A percentile compares a stretch with the other conserved stretches of the same genome.
Evolutionary conservation across 2,888 invertebrate genomes (phyloP).

Genomic region (Glyphotaelius pellucidus): DNA sequence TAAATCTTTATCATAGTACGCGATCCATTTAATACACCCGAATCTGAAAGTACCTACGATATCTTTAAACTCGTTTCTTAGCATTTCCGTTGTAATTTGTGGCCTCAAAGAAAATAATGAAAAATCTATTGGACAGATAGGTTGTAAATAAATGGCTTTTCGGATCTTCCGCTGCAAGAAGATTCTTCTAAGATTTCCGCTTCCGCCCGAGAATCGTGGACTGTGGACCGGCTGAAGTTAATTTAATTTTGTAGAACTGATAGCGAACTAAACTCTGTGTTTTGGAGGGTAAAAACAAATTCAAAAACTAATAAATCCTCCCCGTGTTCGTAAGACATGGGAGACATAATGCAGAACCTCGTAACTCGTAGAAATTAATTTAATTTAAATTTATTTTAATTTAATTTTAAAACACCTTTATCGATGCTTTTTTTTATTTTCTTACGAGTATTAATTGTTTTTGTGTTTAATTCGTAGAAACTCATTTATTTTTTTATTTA

Average conservation of each 20-base stretch:
- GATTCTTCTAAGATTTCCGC: conserved; percentile 26
- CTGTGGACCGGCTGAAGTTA: conserved; percentile 45
- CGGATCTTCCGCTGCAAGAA: neutral
- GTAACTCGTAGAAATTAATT: neutral
- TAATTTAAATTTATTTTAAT: too few relatives aligned
- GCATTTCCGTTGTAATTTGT: neutral
- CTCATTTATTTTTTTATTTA: too few relatives aligned
- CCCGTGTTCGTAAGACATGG: conserved; percentile 30
- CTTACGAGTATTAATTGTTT: too few relatives aligned
- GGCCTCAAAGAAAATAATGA: neutral
- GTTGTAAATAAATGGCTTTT: neutral
- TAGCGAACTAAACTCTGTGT: conserved; percentile 55
- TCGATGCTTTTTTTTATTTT: too few relatives aligned
- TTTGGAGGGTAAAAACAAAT: conserved; percentile 59
- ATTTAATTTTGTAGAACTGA: conserved; percentile 59
- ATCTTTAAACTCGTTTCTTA: neutral
- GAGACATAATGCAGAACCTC: neutral
- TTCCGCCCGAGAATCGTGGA: conserved; percentile 14
- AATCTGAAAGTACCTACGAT: neutral
- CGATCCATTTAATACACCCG: neutral
- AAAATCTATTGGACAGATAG: neutral
- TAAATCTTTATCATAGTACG: too few relatives aligned
- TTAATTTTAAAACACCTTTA: too few relatives aligned
- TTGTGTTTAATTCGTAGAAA: too few relatives aligned
- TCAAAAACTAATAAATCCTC: conserved; percentile 62